These are phyloP conservation scores for Epinephelus lanceolatus DNA, from an alignment of 2,113 vertebrate genomes.

Conservation along the genomic window DNA sequence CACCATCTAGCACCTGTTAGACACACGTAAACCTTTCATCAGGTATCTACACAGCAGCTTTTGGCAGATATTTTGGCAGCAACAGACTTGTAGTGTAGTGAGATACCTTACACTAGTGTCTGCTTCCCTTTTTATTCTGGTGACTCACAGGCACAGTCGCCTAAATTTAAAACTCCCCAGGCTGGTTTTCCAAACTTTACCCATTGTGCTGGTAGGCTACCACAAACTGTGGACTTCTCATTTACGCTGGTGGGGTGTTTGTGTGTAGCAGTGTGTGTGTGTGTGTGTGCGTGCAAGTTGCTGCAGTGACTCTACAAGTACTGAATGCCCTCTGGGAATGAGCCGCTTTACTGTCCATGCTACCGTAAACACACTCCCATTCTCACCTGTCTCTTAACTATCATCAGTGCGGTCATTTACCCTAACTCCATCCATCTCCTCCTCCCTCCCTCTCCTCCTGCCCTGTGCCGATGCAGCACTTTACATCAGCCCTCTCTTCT, in stretches of 20 bases:
- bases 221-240: constrained; percentile 3
- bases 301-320: constrained; percentile 53
- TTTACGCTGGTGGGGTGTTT: neutral
- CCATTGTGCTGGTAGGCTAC: constrained; percentile 16
- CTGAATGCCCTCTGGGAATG: constrained; percentile 46
- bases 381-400: constrained; percentile 46
- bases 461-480: constrained; percentile 48
- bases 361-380: constrained; percentile 60
- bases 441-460: neutral
- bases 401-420: constrained; percentile 47
- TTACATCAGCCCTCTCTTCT: constrained; percentile 19
- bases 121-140: constrained; percentile 5
- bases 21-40: constrained; percentile 10
- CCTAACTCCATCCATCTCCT: constrained; percentile 42
- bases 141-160: constrained; percentile 7
- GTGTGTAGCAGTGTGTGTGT: no score
- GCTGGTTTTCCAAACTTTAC: constrained; percentile 13
- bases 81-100: neutral
- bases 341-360: constrained; percentile 52
- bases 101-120: constrained; percentile 5
- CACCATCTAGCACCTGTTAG: constrained; percentile 43
- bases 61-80: neutral
- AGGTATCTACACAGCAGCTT: neutral
- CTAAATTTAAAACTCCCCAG: constrained; percentile 20
- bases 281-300: neutral